Evolutionary conservation across 2,888 invertebrate genomes (phyloP).

Genomic region (Aphelenchoides bicaudatus): DNA sequence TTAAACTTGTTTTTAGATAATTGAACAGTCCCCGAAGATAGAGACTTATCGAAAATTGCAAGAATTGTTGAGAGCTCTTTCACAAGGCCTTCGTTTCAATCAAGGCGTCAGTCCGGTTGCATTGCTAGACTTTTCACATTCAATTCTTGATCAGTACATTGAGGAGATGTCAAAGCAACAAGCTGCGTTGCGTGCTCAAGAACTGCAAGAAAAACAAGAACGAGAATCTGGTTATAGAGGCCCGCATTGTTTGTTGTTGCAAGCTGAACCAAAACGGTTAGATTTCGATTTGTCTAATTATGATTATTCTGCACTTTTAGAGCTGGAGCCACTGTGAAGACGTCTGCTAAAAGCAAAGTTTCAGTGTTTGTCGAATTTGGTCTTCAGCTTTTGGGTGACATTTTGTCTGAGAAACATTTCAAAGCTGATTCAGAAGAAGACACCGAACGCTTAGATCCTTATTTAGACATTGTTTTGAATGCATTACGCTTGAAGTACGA

Average conservation of each 20-base stretch:
- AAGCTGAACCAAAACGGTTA: constrained; percentile 40
- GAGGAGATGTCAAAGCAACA: constrained; percentile 66
- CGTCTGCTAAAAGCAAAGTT: constrained; percentile 67
- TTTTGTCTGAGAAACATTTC: constrained; percentile 30
- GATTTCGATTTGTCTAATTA: no score
- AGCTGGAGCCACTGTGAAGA: constrained; percentile 61
- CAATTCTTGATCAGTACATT: constrained; percentile 60
- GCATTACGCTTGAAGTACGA: constrained; percentile 75
- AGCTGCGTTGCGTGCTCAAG: constrained; percentile 66
- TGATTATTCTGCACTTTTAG: constrained; percentile 26
- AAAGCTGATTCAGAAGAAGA: constrained; percentile 24
- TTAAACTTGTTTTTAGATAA: constrained; percentile 37
- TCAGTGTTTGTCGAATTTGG: constrained; percentile 87
- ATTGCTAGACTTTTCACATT: constrained; percentile 72
- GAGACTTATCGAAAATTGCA: constrained; percentile 74
- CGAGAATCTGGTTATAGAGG: constrained; percentile 28
- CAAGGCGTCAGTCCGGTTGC: constrained; percentile 72
- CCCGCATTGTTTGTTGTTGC: constrained; percentile 30
- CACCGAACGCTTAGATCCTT: constrained; percentile 70
- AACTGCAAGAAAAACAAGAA: constrained; percentile 44
- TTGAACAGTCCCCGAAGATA: constrained; percentile 71
- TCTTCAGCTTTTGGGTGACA: constrained; percentile 66
- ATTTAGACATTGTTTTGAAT: constrained; percentile 73
- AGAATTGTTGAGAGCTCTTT: constrained; percentile 60
- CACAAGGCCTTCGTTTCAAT: constrained; percentile 76